Conservation (phyloP, 2,113 vertebrate species). For the Amphiprion percula region DNA sequence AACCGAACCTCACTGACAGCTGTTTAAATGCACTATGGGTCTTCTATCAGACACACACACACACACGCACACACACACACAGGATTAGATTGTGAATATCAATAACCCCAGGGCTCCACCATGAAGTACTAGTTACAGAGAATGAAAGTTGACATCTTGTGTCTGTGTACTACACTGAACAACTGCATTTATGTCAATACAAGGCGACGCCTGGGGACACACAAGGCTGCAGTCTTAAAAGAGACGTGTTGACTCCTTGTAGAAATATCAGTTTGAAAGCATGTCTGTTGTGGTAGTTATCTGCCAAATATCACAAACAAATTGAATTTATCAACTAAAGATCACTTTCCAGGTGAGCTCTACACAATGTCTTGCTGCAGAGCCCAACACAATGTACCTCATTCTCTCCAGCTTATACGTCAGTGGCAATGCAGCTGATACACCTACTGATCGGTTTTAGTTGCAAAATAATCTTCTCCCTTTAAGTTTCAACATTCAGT, state of each 20-base stretch:
- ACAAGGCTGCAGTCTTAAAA: background rate
- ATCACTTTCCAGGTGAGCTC: background rate
- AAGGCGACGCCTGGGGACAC: background rate
- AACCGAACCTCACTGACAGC: slow-evolving; percentile 67
- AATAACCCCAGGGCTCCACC: slow-evolving; percentile 43
- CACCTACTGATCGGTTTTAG: too few species aligned
- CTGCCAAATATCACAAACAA: background rate
- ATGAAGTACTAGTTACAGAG: slow-evolving; percentile 30
- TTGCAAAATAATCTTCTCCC: background rate
- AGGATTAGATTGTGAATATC: slow-evolving; percentile 69
- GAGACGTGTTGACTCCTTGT: background rate
- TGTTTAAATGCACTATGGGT: slow-evolving; percentile 62
- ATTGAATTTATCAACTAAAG: slow-evolving; percentile 1
- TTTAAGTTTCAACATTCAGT: background rate
- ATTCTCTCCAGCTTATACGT: background rate
- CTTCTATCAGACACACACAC: slow-evolving; percentile 28
- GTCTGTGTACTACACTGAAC: slow-evolving; percentile 15
- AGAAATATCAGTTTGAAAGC: background rate
- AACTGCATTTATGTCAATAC: slow-evolving; percentile 1
- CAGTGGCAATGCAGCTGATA: background rate
- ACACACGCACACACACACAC: slow-evolving; percentile 17
- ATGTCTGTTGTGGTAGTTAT: background rate
- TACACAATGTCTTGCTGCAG: background rate
- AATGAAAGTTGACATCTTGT: slow-evolving; percentile 37
- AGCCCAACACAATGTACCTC: background rate